Conservation (phyloP, 2,888 invertebrate genomes). For the Anticlea derivata region DNA sequence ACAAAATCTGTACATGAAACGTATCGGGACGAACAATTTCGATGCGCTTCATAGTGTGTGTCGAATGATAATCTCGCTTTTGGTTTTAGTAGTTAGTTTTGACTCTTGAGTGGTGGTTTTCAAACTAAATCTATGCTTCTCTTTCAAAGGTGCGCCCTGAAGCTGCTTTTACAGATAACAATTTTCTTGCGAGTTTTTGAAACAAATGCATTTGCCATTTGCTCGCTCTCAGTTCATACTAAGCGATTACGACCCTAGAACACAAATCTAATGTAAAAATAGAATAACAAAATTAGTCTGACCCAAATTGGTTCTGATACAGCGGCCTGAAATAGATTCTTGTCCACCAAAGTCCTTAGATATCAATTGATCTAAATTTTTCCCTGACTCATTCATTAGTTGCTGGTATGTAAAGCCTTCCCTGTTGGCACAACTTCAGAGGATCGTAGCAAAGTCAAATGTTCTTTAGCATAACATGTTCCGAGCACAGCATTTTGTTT, state of each 20-base stretch:
- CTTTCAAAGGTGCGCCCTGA: constrained; percentile 57
- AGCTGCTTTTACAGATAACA: constrained; percentile 31
- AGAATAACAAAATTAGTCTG: constrained; percentile 11
- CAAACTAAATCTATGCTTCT: constrained; percentile 72
- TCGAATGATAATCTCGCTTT: constrained; percentile 75
- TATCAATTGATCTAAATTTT: constrained; percentile 39
- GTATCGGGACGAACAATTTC: constrained; percentile 50
- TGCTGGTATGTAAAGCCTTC: constrained; percentile 58
- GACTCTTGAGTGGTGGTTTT: constrained; percentile 76
- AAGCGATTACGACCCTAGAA: constrained; percentile 25
- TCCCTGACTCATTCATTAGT: constrained; percentile 52
- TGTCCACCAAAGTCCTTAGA: constrained; percentile 27
- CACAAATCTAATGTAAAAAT: constrained; percentile 18
- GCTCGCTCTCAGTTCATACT: constrained; percentile 27
- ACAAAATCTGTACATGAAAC: constrained; percentile 58
- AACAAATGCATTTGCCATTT: constrained; percentile 26
- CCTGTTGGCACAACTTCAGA: constrained; percentile 9
- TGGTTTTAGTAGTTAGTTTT: constrained; percentile 77
- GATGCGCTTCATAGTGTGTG: constrained; percentile 61
- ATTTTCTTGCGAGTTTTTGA: constrained; percentile 30
- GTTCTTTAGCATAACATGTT: constrained; percentile 1
- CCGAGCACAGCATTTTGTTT: constrained; percentile 17
- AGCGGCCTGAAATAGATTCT: constrained; percentile 13
- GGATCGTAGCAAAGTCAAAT: constrained; percentile 4
- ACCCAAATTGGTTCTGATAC: constrained; percentile 16